Evolutionary conservation across 2,113 vertebrate genomes (phyloP).

Genomic region (Rhinichthys klamathensis): DNA sequence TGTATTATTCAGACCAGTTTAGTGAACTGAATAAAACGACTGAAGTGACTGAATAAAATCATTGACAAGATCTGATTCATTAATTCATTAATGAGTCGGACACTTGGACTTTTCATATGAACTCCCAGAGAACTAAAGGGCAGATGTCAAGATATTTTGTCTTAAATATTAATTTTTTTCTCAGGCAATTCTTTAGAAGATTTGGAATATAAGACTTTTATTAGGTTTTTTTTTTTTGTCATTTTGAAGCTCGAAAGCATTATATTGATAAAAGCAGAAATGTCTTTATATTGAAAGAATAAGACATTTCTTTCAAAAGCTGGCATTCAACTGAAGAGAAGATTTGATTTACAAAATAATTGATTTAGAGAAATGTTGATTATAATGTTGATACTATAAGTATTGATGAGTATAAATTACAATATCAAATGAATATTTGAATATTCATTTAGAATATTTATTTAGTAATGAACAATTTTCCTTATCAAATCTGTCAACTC

Average conservation of each 20-base stretch:
- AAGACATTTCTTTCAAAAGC: neutral
- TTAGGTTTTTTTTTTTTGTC: neutral
- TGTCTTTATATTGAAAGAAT: neutral
- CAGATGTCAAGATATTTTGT: conserved; percentile 8
- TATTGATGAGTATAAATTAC: neutral
- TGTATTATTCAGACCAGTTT: neutral
- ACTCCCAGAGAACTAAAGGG: neutral
- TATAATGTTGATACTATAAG: neutral
- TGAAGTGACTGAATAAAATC: neutral
- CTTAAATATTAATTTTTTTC: neutral
- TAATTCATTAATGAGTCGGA: neutral
- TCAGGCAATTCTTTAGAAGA: neutral
- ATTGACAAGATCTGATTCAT: neutral
- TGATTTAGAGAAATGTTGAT: no score
- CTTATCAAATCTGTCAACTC: neutral
- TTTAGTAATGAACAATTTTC: neutral
- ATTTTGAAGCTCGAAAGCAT: neutral
- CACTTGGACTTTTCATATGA: neutral
- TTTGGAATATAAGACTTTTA: neutral
- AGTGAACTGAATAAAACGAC: neutral
- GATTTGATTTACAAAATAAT: no score
- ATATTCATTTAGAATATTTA: neutral
- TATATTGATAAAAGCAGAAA: neutral
- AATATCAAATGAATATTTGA: neutral
- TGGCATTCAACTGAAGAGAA: neutral